These are phyloP conservation scores for Coptotermes formosanus DNA, from an alignment of 1,140 invertebrate species.

Conservation along the genomic window DNA sequence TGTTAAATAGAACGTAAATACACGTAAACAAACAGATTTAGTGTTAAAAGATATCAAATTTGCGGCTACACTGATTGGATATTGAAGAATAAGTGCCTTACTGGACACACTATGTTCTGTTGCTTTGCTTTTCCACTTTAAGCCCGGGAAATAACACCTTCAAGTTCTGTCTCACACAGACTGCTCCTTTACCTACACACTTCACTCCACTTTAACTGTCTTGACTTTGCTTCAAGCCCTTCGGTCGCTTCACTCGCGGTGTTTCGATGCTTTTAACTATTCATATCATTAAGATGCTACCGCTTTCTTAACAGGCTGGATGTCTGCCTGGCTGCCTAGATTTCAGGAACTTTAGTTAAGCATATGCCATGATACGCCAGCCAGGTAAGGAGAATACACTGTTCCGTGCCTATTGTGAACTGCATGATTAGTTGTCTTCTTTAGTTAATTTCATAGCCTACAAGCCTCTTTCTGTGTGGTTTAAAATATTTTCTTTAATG, in stretches of 20 bases:
- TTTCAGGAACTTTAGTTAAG: neutral
- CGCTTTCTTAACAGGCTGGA: neutral
- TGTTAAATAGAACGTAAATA: too few relatives aligned
- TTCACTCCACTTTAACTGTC: neutral
- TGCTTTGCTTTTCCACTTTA: neutral
- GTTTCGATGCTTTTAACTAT: constrained; percentile 26
- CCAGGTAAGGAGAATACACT: neutral
- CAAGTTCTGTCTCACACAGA: too few relatives aligned
- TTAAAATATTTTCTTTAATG: neutral
- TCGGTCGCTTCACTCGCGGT: constrained; percentile 17
- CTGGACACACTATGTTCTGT: neutral
- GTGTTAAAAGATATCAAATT: too few relatives aligned
- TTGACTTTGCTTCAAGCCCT: neutral
- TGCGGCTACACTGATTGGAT: too few relatives aligned
- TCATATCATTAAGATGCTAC: constrained; percentile 25
- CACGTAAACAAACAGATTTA: too few relatives aligned
- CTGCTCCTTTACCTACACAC: neutral
- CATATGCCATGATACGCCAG: neutral
- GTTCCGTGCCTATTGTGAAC: neutral
- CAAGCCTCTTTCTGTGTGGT: neutral
- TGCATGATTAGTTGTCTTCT: neutral
- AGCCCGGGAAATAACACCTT: neutral
- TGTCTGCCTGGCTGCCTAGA: neutral
- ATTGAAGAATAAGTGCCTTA: neutral
- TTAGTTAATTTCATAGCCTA: neutral